phyloP scores from a whole-genome alignment of 2,113 vertebrate genomes.

The Grantiella picta region DNA sequence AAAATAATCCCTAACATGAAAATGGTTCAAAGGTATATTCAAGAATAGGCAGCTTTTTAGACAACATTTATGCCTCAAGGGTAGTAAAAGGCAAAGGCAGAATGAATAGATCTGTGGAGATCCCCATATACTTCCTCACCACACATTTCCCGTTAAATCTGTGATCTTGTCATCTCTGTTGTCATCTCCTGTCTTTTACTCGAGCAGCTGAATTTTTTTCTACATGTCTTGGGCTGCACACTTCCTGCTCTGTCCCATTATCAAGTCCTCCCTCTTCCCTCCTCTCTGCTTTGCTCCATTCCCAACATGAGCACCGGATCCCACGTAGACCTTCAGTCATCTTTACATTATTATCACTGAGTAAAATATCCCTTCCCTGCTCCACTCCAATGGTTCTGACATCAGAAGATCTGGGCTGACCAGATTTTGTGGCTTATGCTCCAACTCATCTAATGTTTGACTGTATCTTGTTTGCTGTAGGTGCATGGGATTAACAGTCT shows the following conservation, averaged over 20 bases:
- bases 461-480: background rate
- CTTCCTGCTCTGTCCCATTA: background rate
- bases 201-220: background rate
- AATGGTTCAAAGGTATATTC: background rate
- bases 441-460: background rate
- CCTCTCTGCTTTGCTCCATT: background rate
- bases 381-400: background rate
- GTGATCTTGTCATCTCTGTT: background rate
- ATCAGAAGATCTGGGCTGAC: background rate
- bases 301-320: background rate
- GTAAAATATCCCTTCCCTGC: background rate
- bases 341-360: background rate
- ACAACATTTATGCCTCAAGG: background rate
- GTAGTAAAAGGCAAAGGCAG: background rate
- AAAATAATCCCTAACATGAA: background rate
- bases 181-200: background rate
- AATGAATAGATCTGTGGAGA: background rate
- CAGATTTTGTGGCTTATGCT: background rate
- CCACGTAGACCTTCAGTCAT: background rate
- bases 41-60: background rate
- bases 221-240: fast-evolving
- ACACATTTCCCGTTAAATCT: background rate
- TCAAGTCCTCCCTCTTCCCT: background rate
- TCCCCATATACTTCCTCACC: background rate
- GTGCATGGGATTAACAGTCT: background rate